Evolutionary conservation across 2,113 vertebrate species (phyloP), one percentile per base, ranked within the genome.

Genomic region (Etheostoma spectabile): DNA sequence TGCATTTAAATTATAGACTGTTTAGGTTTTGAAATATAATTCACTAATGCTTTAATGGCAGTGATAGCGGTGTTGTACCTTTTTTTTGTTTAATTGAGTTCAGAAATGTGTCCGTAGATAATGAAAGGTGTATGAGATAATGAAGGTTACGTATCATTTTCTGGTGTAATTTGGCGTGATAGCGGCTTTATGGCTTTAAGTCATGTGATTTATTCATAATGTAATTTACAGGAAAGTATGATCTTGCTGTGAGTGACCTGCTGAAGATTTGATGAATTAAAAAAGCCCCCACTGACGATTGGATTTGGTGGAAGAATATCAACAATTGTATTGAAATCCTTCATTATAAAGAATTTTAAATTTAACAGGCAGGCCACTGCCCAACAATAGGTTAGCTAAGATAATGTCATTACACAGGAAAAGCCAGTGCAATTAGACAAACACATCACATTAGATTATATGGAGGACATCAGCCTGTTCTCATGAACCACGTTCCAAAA

Each of bases 31-130:
- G 21, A 69, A 77, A 78, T 84, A 77, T 77, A 77, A 89, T 75
- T 79, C 45, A 42, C 62, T 65, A 18, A 33, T 63, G 70, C 21
- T 84, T 86, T 84, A 85, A 71, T 52, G 66, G 66, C 65, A 27
- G 49, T 14, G 80, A 74, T 42, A 60, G 77, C 30, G 1, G 27
- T 21, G 49, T 14, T 52, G 62, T 82, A 70, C 64, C 60, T 80
- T 80, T 78, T 61, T 56, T 79, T 51, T 46, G 67, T 83, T 86
- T 89, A 89, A 92, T 90, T 89, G 83, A 91, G 90, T 86, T 89
- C 71, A 86, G 79, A 75, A 86, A 65, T 85, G 78, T 52, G 86
- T 81, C 67, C 49, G 11, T 45, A 87, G 86, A 90, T 88, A 82
- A 87, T 89, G 73, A 81, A 88, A 86, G 70, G 81, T 81, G 60